Conservation (phyloP, 2,888 invertebrate genomes). For the Lumbricus terrestris region DNA sequence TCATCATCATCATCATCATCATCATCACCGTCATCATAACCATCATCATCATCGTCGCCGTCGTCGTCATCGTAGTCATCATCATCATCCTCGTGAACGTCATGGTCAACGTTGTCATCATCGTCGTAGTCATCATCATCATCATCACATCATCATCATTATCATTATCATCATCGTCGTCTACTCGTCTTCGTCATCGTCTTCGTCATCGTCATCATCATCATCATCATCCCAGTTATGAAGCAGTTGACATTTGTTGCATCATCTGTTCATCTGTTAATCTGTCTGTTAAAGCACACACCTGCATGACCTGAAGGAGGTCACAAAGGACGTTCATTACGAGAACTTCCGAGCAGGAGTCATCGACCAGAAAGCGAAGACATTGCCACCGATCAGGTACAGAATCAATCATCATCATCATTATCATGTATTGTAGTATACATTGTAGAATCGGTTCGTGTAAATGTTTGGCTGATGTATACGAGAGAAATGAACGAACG, state of each 20-base stretch:
- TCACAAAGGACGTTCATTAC: slow-evolving; percentile 39
- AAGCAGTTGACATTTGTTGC: background rate
- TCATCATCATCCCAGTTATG: background rate
- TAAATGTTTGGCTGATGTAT: background rate
- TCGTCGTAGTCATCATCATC: too few species aligned
- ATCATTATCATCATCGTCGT: background rate
- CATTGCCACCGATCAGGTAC: slow-evolving; percentile 46
- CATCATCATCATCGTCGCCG: background rate
- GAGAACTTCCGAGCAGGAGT: slow-evolving; percentile 66
- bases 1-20: background rate
- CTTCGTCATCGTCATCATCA: too few species aligned
- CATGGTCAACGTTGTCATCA: background rate
- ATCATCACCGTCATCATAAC: background rate
- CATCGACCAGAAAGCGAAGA: slow-evolving; percentile 63
- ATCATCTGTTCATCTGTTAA: background rate
- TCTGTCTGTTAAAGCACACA: slow-evolving; percentile 37
- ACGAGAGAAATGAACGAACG: too few species aligned
- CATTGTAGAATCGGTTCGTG: background rate
- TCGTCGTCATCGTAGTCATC: background rate
- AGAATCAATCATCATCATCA: too few species aligned
- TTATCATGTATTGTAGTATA: too few species aligned
- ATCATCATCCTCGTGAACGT: background rate
- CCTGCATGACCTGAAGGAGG: slow-evolving; percentile 41
- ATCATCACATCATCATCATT: background rate
- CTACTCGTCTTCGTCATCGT: too few species aligned